Evolutionary conservation across 1,140 invertebrate species (phyloP), one percentile per base, ranked within the genome.

Genomic region (Triops longicaudatus): DNA sequence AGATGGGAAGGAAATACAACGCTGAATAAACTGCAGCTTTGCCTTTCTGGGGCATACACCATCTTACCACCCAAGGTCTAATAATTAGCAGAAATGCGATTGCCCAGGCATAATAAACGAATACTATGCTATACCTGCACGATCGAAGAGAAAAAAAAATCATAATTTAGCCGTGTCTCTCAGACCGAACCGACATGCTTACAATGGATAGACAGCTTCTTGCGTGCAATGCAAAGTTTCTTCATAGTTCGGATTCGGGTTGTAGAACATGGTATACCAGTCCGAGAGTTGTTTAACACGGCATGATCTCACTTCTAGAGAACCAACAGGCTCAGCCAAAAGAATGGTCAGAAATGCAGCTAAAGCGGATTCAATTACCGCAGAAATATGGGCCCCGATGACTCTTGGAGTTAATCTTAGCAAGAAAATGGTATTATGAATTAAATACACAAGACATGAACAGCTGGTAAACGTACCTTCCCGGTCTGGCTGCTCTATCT

Each of bases 191-290:
- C 72, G 27, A 26, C n/a, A 72, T 83, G 89, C 91, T 92, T 89
- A 98, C 92, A 98, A 86, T 75, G 97, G 97, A 87, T 97, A 98
- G 0, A 98, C 96, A 72, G 95, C 94, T 86, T 98, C 97, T 82
- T 98, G 95, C 0, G 96, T 97, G 84, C 97, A 99, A 84, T 97
- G 90, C 26, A 98, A 84, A 75, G 90, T 92, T 75, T 90, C 87
- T 80, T 93, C 91, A 85, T 97, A 98, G 83, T 97, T 93, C 9
- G 95, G 94, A 80, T 88, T 91, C 28, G 97, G 97, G 87, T 98
- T 98, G 79, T 97, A 93, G 26, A 98, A 86, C 77, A 98, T 83
- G 0, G 96, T 97, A 83, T 98, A 98, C 96, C 96, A 98, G 84
- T 99, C 96, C 0, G 94, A 91, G 6, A 98, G 84, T 26, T 89